A percentile compares a stretch with the other conserved stretches of the same genome.
Evolutionary conservation across 2,113 vertebrate species (phyloP).

Genomic region (Marmota flaviventris): DNA sequence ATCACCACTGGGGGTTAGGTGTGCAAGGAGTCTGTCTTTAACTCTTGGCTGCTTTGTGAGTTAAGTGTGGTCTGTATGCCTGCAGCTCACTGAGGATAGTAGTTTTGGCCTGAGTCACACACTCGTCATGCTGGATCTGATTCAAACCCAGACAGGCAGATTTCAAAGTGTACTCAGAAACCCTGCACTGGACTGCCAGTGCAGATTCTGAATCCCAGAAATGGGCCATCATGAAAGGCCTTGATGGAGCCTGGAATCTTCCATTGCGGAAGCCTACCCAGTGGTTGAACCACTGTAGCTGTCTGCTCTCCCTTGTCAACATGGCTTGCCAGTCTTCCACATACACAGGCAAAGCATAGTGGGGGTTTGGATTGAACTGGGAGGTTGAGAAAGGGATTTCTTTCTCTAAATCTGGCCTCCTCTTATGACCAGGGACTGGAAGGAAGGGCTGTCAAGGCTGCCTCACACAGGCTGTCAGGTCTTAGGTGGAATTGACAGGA

Average conservation of each 20-base stretch:
- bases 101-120: too few relatives aligned
- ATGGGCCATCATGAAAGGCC: too few relatives aligned
- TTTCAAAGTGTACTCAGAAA: too few relatives aligned
- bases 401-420: neutral
- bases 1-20: neutral
- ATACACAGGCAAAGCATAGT: neutral
- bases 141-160: too few relatives aligned
- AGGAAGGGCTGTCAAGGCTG: neutral
- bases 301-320: fast-evolving
- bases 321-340: neutral
- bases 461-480: neutral
- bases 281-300: neutral
- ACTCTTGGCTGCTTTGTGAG: neutral
- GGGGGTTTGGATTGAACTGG: neutral
- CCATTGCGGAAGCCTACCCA: too few relatives aligned
- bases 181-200: too few relatives aligned
- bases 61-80: neutral
- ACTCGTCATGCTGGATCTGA: too few relatives aligned
- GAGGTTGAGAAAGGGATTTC: neutral
- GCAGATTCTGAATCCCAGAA: too few relatives aligned
- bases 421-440: neutral
- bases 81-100: neutral
- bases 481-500: neutral
- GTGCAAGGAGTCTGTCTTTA: neutral
- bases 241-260: too few relatives aligned